A percentile compares a stretch with the other conserved stretches of the same genome.
These are phyloP conservation scores for Drosophila bipectinata DNA, from an alignment of 1,140 invertebrate species.

Conservation along the genomic window DNA sequence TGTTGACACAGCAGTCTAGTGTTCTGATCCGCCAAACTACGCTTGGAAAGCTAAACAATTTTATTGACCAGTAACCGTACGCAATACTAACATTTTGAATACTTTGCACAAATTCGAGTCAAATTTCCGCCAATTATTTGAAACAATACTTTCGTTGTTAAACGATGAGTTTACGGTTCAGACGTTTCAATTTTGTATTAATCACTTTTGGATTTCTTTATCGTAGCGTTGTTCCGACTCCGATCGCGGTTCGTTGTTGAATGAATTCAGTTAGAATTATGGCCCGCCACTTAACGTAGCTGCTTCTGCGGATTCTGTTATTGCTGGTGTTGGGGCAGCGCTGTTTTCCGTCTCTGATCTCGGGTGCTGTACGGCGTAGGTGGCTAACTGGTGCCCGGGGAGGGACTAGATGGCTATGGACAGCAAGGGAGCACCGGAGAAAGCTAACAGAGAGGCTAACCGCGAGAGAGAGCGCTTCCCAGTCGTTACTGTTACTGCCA, in stretches of 20 bases:
- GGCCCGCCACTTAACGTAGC: slow-evolving; percentile 60
- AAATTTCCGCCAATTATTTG: slow-evolving; percentile 28
- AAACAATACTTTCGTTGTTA: background rate
- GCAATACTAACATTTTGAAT: slow-evolving; percentile 53
- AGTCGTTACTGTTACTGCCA: slow-evolving; percentile 51
- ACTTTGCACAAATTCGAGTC: slow-evolving; percentile 58
- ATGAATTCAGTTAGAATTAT: slow-evolving; percentile 68
- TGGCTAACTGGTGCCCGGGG: slow-evolving; percentile 1
- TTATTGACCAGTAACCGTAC: slow-evolving; percentile 1
- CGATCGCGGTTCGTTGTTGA: slow-evolving; percentile 66
- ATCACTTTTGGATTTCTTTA: slow-evolving; percentile 17
- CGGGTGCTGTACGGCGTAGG: slow-evolving; percentile 31
- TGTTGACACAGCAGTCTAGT: slow-evolving; percentile 32
- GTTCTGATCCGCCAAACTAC: slow-evolving; percentile 2
- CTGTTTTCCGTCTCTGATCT: slow-evolving; percentile 26
- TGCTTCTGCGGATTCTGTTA: slow-evolving; percentile 36
- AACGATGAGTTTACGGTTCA: background rate
- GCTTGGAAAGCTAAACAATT: background rate
- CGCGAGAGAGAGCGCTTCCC: background rate
- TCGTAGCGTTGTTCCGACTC: slow-evolving; percentile 49
- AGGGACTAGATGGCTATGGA: background rate
- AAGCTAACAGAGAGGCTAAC: background rate
- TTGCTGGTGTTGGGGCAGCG: slow-evolving; percentile 25
- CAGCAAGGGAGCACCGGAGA: slow-evolving; percentile 3
- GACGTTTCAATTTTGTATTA: slow-evolving; percentile 5